phyloP scores from a whole-genome alignment of 1,140 invertebrate species.

The Ceratina japonica region DNA sequence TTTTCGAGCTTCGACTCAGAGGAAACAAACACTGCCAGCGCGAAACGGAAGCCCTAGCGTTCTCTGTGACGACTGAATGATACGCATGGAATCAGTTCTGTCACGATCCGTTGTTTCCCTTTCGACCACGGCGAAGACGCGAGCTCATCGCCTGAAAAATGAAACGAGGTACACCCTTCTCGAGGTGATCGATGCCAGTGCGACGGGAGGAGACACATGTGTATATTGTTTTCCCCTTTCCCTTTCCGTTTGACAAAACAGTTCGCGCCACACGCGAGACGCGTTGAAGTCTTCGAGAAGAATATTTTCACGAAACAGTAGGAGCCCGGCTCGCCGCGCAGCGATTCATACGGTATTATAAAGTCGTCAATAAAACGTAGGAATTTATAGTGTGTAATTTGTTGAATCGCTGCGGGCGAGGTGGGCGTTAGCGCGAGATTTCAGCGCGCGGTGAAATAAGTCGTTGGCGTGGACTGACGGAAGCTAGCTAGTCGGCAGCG shows the following conservation, averaged over 20 bases:
- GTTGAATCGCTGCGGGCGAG: too few relatives aligned
- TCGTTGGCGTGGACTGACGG: constrained; percentile 16
- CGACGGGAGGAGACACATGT: constrained; percentile 7
- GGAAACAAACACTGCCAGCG: constrained; percentile 56
- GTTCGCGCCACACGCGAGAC: constrained; percentile 24
- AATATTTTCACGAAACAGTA: neutral
- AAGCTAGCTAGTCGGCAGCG: neutral
- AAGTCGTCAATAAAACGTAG: too few relatives aligned
- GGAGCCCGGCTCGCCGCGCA: too few relatives aligned
- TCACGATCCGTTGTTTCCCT: constrained; percentile 21
- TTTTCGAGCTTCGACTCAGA: neutral
- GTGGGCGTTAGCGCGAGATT: neutral
- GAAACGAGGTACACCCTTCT: neutral
- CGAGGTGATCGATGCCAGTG: constrained; percentile 29
- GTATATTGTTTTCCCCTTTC: neutral
- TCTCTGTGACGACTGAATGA: constrained; percentile 37
- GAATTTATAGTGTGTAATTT: too few relatives aligned
- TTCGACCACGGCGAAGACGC: neutral
- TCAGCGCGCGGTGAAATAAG: neutral
- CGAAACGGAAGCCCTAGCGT: constrained; percentile 36
- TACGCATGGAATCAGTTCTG: neutral
- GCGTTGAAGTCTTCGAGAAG: neutral
- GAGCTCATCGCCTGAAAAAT: neutral
- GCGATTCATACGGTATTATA: too few relatives aligned
- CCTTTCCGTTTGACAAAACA: constrained; percentile 7